phyloP scores from a whole-genome alignment of 2,888 invertebrate genomes.

The Anthrax anthrax region DNA sequence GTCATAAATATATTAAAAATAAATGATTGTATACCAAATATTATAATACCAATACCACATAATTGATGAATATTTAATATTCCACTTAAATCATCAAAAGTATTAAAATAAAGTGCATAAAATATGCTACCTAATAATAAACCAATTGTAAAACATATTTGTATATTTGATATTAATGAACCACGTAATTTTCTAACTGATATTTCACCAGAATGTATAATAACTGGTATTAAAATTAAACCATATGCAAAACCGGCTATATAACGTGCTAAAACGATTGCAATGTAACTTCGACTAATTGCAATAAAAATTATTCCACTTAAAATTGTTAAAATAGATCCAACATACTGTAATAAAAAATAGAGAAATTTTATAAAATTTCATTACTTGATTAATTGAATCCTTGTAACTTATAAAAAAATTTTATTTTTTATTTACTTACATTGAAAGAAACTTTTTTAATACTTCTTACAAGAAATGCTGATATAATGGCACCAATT shows the following conservation, averaged over 20 bases:
- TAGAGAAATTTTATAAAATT: background rate
- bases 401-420: too few relatives aligned
- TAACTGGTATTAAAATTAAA: constrained; percentile 3
- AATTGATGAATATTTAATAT: background rate
- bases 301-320: background rate
- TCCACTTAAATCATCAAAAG: background rate
- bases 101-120: background rate
- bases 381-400: background rate
- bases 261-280: constrained; percentile 3
- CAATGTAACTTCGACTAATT: background rate
- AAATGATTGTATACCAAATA: background rate
- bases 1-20: constrained; percentile 1
- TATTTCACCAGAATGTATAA: constrained; percentile 10
- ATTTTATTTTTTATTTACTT: background rate
- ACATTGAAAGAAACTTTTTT: constrained; percentile 8
- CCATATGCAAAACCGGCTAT: constrained; percentile 7
- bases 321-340: background rate
- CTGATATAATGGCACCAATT: constrained; percentile 4
- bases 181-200: constrained; percentile 6
- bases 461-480: background rate
- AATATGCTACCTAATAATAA: background rate
- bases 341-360: constrained; percentile 3
- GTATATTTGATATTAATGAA: constrained; percentile 1
- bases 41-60: constrained; percentile 3
- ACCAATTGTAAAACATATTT: constrained; percentile 1